phyloP scores from a whole-genome alignment of 2,797 vertebrate genomes.

The Hydrocynus forskahlii region DNA sequence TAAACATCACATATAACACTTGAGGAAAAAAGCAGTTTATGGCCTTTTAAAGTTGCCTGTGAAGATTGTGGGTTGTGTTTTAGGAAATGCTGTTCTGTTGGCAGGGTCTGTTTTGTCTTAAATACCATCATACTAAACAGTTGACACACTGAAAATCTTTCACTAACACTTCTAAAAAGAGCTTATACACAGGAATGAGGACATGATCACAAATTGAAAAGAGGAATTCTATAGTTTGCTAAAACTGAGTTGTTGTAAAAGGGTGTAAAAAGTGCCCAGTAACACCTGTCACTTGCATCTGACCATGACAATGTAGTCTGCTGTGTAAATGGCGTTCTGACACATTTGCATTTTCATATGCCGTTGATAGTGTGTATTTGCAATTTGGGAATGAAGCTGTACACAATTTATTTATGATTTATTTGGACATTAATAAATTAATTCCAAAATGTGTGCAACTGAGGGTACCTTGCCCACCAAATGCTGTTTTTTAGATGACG shows the following conservation, averaged over 20 bases:
- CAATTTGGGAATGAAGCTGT: too few relatives aligned
- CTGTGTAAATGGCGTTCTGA: background rate
- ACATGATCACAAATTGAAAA: background rate
- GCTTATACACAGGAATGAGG: background rate
- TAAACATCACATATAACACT: too few relatives aligned
- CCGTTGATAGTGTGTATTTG: background rate
- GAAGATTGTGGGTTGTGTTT: background rate
- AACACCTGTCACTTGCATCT: background rate
- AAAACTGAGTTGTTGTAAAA: background rate
- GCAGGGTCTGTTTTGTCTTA: background rate
- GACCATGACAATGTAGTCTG: background rate
- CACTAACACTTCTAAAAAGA: background rate
- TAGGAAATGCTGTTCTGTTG: background rate
- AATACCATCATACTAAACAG: conserved; percentile 1
- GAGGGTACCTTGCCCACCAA: too few relatives aligned
- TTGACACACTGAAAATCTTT: background rate
- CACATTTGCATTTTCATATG: background rate
- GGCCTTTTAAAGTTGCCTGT: background rate
- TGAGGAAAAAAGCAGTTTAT: too few relatives aligned
- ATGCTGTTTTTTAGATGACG: too few relatives aligned
- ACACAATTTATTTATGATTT: too few relatives aligned
- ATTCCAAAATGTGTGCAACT: too few relatives aligned
- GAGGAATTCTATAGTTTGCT: background rate
- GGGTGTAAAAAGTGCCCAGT: background rate
- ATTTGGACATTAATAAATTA: too few relatives aligned